A percentile compares a stretch with the other conserved stretches of the same genome.
These are phyloP conservation scores for Bellardia pandia DNA, from an alignment of 2,888 invertebrate genomes.

Conservation along the genomic window DNA sequence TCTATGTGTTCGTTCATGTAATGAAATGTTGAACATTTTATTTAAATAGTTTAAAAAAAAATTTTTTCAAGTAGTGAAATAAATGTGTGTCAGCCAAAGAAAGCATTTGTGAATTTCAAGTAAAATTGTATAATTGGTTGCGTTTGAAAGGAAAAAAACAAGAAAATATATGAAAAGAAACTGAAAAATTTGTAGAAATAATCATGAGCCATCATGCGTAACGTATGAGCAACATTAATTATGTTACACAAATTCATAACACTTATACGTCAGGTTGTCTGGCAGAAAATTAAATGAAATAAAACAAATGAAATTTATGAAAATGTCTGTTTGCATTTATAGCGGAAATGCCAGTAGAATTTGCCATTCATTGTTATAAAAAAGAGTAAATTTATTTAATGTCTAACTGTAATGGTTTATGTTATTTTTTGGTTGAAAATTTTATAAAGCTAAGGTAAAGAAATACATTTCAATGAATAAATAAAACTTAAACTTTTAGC, in stretches of 20 bases:
- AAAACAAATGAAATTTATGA: constrained; percentile 6
- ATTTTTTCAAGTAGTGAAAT: constrained; percentile 7
- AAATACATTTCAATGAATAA: too few relatives aligned
- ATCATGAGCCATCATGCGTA: neutral
- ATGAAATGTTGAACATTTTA: constrained; percentile 33
- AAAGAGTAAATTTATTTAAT: neutral
- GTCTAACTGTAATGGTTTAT: neutral
- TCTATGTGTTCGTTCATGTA: neutral
- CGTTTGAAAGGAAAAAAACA: too few relatives aligned
- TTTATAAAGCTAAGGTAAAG: too few relatives aligned
- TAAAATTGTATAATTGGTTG: neutral
- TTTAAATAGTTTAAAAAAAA: constrained; percentile 40
- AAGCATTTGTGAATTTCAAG: neutral
- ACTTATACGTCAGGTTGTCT: constrained; percentile 49
- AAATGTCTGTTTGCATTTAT: neutral
- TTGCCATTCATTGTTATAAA: neutral
- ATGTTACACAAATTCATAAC: constrained; percentile 31
- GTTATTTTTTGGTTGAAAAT: too few relatives aligned
- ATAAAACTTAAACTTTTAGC: too few relatives aligned
- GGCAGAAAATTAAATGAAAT: neutral
- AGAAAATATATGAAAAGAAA: neutral
- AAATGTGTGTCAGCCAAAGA: neutral
- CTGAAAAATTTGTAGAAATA: neutral
- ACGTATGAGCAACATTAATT: constrained; percentile 52
- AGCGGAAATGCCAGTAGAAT: neutral